Evolutionary conservation across 2,888 invertebrate species (phyloP).

Genomic region (Oscheius sp.): DNA sequence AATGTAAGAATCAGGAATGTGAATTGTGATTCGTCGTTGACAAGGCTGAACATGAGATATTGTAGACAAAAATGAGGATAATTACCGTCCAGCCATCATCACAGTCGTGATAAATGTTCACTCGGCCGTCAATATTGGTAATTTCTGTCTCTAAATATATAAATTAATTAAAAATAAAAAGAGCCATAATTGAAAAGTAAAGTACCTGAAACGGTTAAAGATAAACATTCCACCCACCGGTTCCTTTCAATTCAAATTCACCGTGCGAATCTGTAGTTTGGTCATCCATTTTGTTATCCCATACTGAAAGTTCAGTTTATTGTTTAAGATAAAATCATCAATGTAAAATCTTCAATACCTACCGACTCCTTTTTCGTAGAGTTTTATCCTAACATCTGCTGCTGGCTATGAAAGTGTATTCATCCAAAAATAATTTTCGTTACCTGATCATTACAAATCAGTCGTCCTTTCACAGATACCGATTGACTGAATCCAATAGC

Average conservation of each 20-base stretch:
- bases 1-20: slow-evolving; percentile 50
- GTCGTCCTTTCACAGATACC: slow-evolving; percentile 42
- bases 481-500: slow-evolving; percentile 50
- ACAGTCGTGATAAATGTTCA: slow-evolving; percentile 38
- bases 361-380: slow-evolving; percentile 53
- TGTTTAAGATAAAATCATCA: background rate
- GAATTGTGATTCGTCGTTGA: slow-evolving; percentile 48
- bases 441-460: slow-evolving; percentile 50
- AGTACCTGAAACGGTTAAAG: too few species aligned
- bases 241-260: slow-evolving; percentile 39
- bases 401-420: too few species aligned
- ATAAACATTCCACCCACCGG: too few species aligned
- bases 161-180: too few species aligned
- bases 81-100: slow-evolving; percentile 51
- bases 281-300: slow-evolving; percentile 50
- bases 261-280: slow-evolving; percentile 39
- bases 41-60: slow-evolving; percentile 45
- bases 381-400: slow-evolving; percentile 42
- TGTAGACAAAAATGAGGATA: background rate
- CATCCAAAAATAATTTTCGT: too few species aligned
- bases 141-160: slow-evolving; percentile 30
- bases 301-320: slow-evolving; percentile 36
- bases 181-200: too few species aligned
- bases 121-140: slow-evolving; percentile 23
- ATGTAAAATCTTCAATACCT: too few species aligned